A percentile compares a stretch with the other conserved stretches of the same genome.
phyloP scores from a whole-genome alignment of 2,113 vertebrate species.

The Eleginops maclovinus region DNA sequence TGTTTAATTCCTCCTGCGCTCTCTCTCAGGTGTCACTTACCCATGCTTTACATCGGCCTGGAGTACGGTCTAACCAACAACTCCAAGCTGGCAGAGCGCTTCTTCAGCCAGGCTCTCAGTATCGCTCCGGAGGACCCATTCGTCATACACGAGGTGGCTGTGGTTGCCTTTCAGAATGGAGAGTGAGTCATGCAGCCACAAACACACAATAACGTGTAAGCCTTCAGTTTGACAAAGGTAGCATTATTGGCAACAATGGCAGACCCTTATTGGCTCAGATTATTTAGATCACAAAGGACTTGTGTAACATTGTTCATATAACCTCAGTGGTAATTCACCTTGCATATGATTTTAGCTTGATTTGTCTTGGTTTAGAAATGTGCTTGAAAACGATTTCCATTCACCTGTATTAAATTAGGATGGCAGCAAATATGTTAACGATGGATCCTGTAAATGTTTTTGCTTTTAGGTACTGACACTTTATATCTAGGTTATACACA shows the following conservation, averaged over 20 bases:
- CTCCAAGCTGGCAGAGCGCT: slow-evolving; percentile 96
- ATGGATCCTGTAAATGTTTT: background rate
- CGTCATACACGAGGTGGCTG: slow-evolving; percentile 97
- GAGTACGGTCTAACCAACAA: slow-evolving; percentile 99
- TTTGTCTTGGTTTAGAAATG: background rate
- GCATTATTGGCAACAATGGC: background rate
- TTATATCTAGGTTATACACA: background rate
- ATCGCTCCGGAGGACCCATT: slow-evolving; percentile 99
- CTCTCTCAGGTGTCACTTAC: slow-evolving; percentile 91
- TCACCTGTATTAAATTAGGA: background rate
- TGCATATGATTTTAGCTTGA: background rate
- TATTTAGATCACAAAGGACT: background rate
- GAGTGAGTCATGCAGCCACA: slow-evolving; percentile 89
- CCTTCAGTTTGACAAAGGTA: background rate
- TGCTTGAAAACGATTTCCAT: background rate
- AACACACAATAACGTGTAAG: background rate
- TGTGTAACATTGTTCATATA: background rate
- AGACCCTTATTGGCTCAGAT: background rate
- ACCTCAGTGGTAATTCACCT: background rate
- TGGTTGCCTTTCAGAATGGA: slow-evolving; percentile 98
- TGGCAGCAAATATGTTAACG: background rate
- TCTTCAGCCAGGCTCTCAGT: slow-evolving; percentile 97
- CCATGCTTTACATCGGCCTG: slow-evolving; percentile 98
- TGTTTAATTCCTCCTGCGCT: background rate
- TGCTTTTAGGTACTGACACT: background rate